Base-by-base conservation (phyloP, 2,113 vertebrate species). In the Oncorhynchus kisutch region DNA sequence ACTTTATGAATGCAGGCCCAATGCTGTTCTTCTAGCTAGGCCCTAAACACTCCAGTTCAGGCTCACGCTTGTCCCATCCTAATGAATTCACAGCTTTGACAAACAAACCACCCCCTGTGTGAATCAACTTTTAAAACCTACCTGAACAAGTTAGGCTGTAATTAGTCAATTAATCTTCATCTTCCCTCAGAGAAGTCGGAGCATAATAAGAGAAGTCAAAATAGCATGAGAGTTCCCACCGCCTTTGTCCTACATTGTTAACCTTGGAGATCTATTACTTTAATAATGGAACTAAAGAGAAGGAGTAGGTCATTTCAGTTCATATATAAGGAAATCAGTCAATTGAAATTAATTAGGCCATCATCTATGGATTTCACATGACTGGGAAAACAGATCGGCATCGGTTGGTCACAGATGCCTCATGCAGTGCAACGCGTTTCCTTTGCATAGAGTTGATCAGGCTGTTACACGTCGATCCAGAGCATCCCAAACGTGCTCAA, bases 101-200 rank as follows among this genome's bases (percentile, higher is more conserved):
- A 86, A 88, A 90, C 82, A 81, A 83, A 88, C 69, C 74, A 65
- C 76, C 87, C 87, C 80, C 29, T 27, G 25, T 84, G 83, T 79
- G 87, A 85, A 91, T 87, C 81, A 75, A 82, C 80, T 78, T 78
- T 88, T 86, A 88, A 34, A 90, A 90, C 91, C 86, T 81, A 88
- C 80, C 88, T 84, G 84, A 86, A 88, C 88, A 77, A 81, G 85
- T 87, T 73, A 75, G 39, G 78, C 73, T 86, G 88, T 87, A 91
- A 91, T 90, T 90, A 89, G 81, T 87, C 83, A 81, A 89, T 87
- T 88, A 87, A 90, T 88, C 82, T 87, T 72, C 83, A 82, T 80
- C 79, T 89, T 45, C 39, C 14, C 16, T 54, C 85, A 75, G 73
- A 72, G 12, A 80, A 34, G 71, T 73, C 81, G 75, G 16, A 14